Base-by-base conservation (phyloP, 1,140 invertebrate species). In the Eumeta japonica region DNA sequence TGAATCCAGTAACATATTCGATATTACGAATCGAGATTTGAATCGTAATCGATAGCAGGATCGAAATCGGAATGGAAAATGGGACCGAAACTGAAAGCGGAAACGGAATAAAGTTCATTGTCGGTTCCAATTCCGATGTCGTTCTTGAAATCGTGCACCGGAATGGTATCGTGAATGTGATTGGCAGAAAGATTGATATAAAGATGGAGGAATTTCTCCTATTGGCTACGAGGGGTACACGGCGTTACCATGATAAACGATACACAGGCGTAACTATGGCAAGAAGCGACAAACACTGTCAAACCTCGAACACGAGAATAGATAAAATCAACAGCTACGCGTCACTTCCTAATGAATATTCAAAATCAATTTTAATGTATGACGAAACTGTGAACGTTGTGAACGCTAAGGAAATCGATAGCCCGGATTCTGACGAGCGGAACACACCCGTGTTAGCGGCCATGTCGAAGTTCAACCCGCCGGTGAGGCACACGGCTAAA, bases 391-490 rank as follows among this genome's bases (percentile, higher is more conserved):
- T 72, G 14, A 27, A 35, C 9, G 61, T 55, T 18, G 58, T 65
- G 30, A 52, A 68, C 33, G 59, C 55, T n/a, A 50, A 41, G 33
- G 67, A 72, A 34, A 62, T 72, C 12, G 64, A 66, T 2, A 72
- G 64, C 35, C 62, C 66, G 7, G 51, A 41, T 28, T 59, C 61
- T 0, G 50, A 44, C 28, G 65, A 64, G n/a, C n/a, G n/a, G 35
- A 57, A 55, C 30, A n/a, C n/a, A n/a, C 50, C 50, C 16, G 47
- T 60, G 3, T 51, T 47, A 19, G 55, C 52, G 0, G 57, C 53
- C 3, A 71, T 71, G 63, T 50, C 61, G 10, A 68, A 68, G 43
- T 71, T 71, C 42, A 65, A 64, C 33, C 63, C 66, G 0, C 66
- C 66, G 0, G 56, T 49, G 31, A 35, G 63, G 20, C 66, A 64